Conservation (phyloP, 2,113 vertebrate species). For the Megaceryle torquata region DNA sequence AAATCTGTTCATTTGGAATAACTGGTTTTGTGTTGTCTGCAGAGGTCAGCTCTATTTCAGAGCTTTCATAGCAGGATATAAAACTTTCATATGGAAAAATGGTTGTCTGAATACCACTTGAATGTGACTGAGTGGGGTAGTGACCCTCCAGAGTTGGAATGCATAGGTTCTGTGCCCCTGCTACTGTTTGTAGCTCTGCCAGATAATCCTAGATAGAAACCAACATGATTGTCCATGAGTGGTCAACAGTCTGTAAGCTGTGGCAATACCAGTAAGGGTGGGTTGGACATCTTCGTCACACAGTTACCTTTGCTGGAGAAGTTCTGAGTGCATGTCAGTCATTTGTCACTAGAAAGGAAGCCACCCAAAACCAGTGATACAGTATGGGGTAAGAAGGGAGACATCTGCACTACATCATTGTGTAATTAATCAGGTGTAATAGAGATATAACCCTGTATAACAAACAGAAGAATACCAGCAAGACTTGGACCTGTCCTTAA, state of each 20-base stretch:
- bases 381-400: neutral
- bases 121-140: neutral
- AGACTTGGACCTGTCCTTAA: neutral
- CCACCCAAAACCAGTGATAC: neutral
- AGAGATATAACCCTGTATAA: neutral
- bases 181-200: neutral
- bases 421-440: neutral
- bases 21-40: neutral
- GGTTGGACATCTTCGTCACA: neutral
- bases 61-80: neutral
- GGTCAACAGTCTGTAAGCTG: neutral
- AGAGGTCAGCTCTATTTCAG: neutral
- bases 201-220: neutral
- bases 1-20: neutral
- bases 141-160: neutral
- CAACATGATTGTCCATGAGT: too few relatives aligned
- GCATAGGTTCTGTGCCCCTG: neutral
- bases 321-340: neutral
- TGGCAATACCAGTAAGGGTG: neutral
- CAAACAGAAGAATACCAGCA: neutral
- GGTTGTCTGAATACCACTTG: neutral
- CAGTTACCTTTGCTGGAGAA: fast-evolving
- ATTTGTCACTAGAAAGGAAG: neutral
- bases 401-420: neutral
- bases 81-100: neutral